phyloP scores from a whole-genome alignment of 2,113 vertebrate genomes.

The Campylomormyrus tamandua region DNA sequence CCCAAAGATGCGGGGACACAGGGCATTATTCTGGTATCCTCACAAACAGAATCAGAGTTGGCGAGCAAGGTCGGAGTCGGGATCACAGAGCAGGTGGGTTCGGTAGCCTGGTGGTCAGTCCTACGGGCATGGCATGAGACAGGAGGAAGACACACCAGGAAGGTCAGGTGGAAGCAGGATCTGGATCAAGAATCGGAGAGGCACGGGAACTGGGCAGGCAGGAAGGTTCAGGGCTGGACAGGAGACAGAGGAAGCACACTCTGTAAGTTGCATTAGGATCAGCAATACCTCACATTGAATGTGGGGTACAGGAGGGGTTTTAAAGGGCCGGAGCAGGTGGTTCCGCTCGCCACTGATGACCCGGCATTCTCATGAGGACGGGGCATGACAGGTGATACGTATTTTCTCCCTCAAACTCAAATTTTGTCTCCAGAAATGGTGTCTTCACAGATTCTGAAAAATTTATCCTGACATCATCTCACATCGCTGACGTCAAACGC shows the following conservation, averaged over 20 bases:
- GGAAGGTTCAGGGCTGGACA: not conserved
- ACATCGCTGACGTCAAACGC: not conserved
- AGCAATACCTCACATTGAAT: not conserved
- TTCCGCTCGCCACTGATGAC: not conserved
- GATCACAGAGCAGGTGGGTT: not conserved
- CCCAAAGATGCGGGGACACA: not conserved
- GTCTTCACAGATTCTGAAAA: not conserved
- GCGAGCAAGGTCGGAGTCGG: not conserved
- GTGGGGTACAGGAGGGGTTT: too few species aligned
- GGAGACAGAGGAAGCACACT: not conserved
- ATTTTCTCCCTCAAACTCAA: slow-evolving; percentile 51
- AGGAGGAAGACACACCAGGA: not conserved
- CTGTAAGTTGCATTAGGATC: too few species aligned
- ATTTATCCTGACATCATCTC: not conserved
- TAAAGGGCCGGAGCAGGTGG: not conserved
- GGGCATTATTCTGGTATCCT: not conserved
- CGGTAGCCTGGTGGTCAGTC: not conserved
- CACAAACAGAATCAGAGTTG: not conserved
- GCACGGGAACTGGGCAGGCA: not conserved
- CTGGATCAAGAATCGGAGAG: not conserved
- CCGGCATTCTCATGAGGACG: not conserved
- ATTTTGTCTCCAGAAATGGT: slow-evolving; percentile 25
- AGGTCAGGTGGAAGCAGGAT: not conserved
- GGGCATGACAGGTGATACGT: slow-evolving; percentile 27
- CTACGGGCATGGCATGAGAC: not conserved